Base-by-base conservation (phyloP, 2,888 invertebrate genomes). In the Dioctria rufipes region DNA sequence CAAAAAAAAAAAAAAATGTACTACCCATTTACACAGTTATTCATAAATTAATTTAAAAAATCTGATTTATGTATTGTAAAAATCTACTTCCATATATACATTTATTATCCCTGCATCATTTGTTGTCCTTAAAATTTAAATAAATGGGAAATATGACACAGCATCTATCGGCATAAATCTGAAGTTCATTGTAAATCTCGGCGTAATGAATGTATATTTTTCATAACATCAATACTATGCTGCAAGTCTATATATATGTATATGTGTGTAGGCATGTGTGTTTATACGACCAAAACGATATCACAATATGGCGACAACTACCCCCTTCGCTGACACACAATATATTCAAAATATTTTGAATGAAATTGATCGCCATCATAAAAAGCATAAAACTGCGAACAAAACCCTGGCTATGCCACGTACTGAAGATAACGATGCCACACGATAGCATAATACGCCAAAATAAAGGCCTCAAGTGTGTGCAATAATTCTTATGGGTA, bases 401-500 rank as follows among this genome's bases (percentile, higher is more conserved):
- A 80, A 79, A 67, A n/a, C 58, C 43, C 39, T 8, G 37, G 37
- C 63, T 37, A 58, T 67, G 60, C 69, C 67, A 67, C 49, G 46
- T 80, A 80, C 69, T 69, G 67, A 54, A 80, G 80, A 81, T 81
- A 81, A 81, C 66, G 80, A 81, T 80, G 73, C 75, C 81, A 42
- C 75, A 81, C 63, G 79, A 75, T 66, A 73, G 58, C 49, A 81
- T 81, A 80, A 80, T 81, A 80, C 58, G 73, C 75, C 81, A 75
- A 81, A 81, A 80, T 69, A 81, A 81, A 81, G 73, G 81, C 81
- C 73, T 81, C 80, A 81, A 80, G 79, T 81, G 75, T 81, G 46
- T 77, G 81, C 65, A 81, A 81, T 81, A 81, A 81, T 81, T 81
- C 79, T 81, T 80, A 58, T 67, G 42, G 67, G 60, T 81, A 78